Evolutionary conservation across 2,888 invertebrate species (phyloP), one percentile per base, ranked within the genome.

Genomic region (Allacma fusca): DNA sequence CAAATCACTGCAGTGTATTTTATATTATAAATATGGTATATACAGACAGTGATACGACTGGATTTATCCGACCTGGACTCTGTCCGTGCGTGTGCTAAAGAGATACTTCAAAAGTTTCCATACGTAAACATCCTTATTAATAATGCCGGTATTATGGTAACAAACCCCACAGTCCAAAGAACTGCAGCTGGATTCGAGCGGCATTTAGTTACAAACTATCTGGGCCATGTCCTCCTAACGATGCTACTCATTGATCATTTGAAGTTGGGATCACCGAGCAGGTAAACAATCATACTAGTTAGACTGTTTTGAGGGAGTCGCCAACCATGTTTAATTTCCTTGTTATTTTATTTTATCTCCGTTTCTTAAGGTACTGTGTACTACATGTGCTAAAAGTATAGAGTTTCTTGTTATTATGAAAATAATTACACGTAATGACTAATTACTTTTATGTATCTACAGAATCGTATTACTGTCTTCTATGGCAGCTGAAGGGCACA

Each of bases 151-250:
- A 91, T 94, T 0, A 90, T 89, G 40, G 9, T 40, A n/a, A 1
- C 43, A n/a, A 23, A 23, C 1, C 23, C 21, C 4, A 29, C n/a
- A 1, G 21, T 62, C 24, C 85, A 86, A 74, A 89, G 89, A 83
- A 93, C 92, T 0, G 88, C 89, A 83, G 92, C 94, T 85, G 92
- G 92, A 0, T 92, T 92, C 85, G 94, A 95, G 87, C 90, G 93
- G 80, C 93, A 94, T 86, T 91, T 94, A 82, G 94, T 93, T 19
- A 91, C 93, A 0, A 95, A 95, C 86, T 92, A 95, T 85, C 87
- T 95, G 80, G 94, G 94, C 0, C 96, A 95, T 85, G 96, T 95
- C 86, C 89, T 94, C 74, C 88, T 97, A 21, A 94, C 95, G 1
- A 91, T 92, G 85, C 87, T 94, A 77, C 88, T 96, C 19, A 85